Evolutionary conservation across 1,140 invertebrate genomes (phyloP).

Genomic region (Drosophila mayri): DNA sequence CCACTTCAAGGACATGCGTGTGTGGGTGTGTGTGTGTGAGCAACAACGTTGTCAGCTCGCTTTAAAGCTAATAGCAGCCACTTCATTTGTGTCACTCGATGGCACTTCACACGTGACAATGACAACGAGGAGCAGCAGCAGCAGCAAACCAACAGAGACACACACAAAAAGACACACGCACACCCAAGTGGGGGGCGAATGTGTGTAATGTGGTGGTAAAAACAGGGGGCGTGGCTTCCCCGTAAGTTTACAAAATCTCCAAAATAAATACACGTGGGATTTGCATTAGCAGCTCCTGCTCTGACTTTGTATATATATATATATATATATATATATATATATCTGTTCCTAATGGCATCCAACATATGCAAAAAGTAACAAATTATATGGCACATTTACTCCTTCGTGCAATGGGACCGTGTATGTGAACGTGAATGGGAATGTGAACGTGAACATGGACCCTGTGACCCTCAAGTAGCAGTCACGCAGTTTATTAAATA

Average conservation of each 20-base stretch:
- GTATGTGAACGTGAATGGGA: background rate
- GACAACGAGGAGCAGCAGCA: constrained; percentile 48
- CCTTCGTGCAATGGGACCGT: constrained; percentile 34
- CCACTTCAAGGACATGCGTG: constrained; percentile 14
- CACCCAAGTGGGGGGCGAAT: constrained; percentile 1
- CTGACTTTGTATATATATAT: background rate
- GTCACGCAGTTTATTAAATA: constrained; percentile 17
- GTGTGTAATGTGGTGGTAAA: constrained; percentile 14
- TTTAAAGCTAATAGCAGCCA: constrained; percentile 81
- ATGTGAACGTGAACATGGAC: constrained; percentile 2
- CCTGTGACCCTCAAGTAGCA: constrained; percentile 1
- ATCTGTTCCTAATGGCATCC: constrained; percentile 37
- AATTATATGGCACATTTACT: constrained; percentile 51
- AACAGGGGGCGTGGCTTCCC: constrained; percentile 7
- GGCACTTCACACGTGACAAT: constrained; percentile 80
- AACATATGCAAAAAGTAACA: constrained; percentile 59
- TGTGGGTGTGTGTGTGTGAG: constrained; percentile 7
- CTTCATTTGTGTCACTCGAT: constrained; percentile 81
- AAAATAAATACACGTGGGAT: constrained; percentile 76
- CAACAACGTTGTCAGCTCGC: constrained; percentile 34
- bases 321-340: constrained; percentile 7
- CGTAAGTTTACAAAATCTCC: constrained; percentile 68
- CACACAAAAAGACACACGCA: constrained; percentile 54
- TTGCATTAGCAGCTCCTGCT: constrained; percentile 63
- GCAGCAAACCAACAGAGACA: constrained; percentile 19